Evolutionary conservation across 2,113 vertebrate genomes (phyloP), one percentile per base, ranked within the genome.

Genomic region (Okapia johnstoni): DNA sequence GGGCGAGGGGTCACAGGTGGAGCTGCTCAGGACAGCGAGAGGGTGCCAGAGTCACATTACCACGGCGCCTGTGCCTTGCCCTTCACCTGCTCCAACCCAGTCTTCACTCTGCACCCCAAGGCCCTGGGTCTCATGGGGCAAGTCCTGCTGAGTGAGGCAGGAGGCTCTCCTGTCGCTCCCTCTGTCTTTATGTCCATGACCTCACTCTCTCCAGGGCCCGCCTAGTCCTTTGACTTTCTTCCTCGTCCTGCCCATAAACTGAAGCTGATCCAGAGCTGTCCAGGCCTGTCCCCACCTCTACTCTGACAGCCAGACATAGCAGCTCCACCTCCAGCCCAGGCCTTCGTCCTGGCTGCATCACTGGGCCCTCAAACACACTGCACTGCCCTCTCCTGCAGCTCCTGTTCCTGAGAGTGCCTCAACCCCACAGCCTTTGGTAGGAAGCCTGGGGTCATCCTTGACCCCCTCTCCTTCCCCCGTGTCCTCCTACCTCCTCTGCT

Each of bases 61-160:
- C 52, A 28, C 3, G 4, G 50, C 0, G 19, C 36, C 88, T 25
- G 9, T 0, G 0, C 43, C 16, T 10, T 21, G 0, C 8, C 70
- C 7, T 30, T 50, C 2, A 6, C n/a, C 23, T 4, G 9, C 40
- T 66, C 57, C 55, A 28, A 10, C 25, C 60, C 52, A 61, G 94
- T 25, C 36, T 66, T n/a, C n/a, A 8, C 30, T 25, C 12, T n/a
- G n/a, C 11, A n/a, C 4, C 40, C 15, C 57, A 17, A 23, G 25
- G 54, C 25, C 33, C 60, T 25, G 5, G 7, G n/a, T 66, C 43
- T n/a, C 16, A 7, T 4, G 13, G 63, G 33, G 26, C n/a, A 14
- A 83, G 52, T 40, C 52, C 23, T 83, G 19, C 23, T 50, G 8
- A 8, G 48, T 2, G 21, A 36, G 19, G 36, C 61, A 86, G 85